Percentiles rank a stretch among this genome's conserved stretches.
phyloP scores from a whole-genome alignment of 2,797 vertebrate genomes.

The Gallinago nigripennis region DNA sequence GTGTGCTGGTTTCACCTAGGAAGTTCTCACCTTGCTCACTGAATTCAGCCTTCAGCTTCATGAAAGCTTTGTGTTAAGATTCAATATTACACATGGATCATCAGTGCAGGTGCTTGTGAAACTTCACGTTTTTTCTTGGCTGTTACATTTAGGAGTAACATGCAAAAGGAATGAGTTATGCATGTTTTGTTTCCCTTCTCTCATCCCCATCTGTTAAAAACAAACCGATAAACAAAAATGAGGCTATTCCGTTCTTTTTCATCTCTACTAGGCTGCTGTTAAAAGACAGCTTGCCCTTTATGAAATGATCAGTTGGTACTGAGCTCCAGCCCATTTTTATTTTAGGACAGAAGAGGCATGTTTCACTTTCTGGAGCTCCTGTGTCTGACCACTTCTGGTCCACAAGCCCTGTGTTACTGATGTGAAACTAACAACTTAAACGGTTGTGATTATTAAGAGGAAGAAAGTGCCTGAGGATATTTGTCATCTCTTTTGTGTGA shows the following conservation, averaged over 20 bases:
- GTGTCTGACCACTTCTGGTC: background rate
- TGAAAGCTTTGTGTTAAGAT: background rate
- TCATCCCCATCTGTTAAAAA: slow-evolving; percentile 13
- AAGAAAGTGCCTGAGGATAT: background rate
- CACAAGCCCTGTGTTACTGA: background rate
- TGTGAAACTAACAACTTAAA: slow-evolving; percentile 24
- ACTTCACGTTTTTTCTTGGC: background rate
- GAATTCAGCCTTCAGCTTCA: background rate
- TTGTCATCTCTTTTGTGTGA: slow-evolving; percentile 20
- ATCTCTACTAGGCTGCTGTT: background rate
- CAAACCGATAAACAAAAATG: background rate
- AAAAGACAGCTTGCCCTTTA: background rate
- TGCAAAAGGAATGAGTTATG: background rate
- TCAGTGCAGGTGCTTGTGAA: background rate
- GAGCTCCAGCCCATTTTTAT: background rate
- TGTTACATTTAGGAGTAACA: background rate
- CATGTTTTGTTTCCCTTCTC: background rate
- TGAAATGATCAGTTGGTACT: background rate
- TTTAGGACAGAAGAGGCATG: background rate
- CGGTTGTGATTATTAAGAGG: background rate
- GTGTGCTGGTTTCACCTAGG: background rate
- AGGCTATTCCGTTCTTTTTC: background rate
- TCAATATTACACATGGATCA: background rate
- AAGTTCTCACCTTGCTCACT: background rate
- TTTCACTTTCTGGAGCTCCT: slow-evolving; percentile 22